Conservation (phyloP, 2,113 vertebrate genomes). For the Edolisoma coerulescens region DNA sequence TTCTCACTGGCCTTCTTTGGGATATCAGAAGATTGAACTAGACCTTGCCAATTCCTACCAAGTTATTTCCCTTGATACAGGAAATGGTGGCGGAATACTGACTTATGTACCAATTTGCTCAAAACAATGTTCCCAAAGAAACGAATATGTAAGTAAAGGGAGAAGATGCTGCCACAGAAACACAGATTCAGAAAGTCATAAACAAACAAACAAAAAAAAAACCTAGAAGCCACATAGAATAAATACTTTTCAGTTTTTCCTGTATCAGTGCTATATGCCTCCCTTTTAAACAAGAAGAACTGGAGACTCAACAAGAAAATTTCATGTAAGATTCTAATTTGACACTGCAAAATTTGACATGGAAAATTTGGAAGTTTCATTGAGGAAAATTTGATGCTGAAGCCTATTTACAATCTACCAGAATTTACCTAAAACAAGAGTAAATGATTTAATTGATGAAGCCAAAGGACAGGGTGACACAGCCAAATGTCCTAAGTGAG, state of each 20-base stretch:
- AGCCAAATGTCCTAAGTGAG: background rate
- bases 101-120: background rate
- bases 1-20: background rate
- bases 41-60: background rate
- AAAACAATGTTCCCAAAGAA: background rate
- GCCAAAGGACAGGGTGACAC: background rate
- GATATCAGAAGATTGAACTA: background rate
- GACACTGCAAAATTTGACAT: background rate
- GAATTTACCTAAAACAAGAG: background rate
- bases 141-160: background rate
- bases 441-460: background rate
- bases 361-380: background rate
- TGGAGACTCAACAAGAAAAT: background rate
- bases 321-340: background rate
- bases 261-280: accelerated
- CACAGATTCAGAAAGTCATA: background rate
- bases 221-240: background rate
- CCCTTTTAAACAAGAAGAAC: background rate
- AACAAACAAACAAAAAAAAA: background rate
- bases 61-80: background rate
- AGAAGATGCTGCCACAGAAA: background rate
- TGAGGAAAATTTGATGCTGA: background rate
- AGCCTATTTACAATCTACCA: background rate
- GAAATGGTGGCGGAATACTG: background rate
- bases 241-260: background rate